Percentiles rank a stretch among this genome's conserved stretches.
Conservation (phyloP, 2,888 invertebrate species). For the Gandaritis pyraliata region DNA sequence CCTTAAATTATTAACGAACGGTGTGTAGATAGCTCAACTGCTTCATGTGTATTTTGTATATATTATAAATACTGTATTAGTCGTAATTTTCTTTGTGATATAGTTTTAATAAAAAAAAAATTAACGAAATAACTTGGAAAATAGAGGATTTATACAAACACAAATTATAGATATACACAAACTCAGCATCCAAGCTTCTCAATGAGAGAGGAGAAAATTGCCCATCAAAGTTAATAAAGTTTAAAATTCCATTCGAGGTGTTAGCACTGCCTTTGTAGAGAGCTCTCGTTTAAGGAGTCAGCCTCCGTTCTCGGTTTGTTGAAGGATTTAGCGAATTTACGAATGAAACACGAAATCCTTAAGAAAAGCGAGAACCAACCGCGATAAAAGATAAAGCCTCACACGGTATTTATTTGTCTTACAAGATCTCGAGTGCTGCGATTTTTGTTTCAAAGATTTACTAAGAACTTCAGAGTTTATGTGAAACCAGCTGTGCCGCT, state of each 20-base stretch:
- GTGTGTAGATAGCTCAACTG: no score
- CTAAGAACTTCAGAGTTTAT: constrained; percentile 1
- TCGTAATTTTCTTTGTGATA: no score
- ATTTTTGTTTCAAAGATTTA: constrained; percentile 35
- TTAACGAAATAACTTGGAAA: no score
- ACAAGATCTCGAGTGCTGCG: constrained; percentile 48
- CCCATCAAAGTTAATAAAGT: constrained; percentile 51
- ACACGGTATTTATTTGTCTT: constrained; percentile 61
- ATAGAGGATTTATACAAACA: no score
- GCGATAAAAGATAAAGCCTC: constrained; percentile 52
- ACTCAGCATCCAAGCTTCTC: constrained; percentile 21
- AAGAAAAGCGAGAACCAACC: constrained; percentile 56
- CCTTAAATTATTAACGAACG: no score
- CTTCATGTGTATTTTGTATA: no score
- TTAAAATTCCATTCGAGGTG: constrained; percentile 65
- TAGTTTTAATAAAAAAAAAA: no score
- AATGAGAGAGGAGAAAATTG: constrained; percentile 6
- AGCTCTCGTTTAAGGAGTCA: constrained; percentile 68
- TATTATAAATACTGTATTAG: no score
- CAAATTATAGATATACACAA: not conserved
- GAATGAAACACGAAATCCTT: constrained; percentile 54
- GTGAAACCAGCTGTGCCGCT: no score
- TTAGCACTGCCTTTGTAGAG: constrained; percentile 61
- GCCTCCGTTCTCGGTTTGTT: constrained; percentile 66
- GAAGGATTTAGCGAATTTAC: constrained; percentile 67